These are phyloP conservation scores for Agonopterix alstromeriana DNA, from an alignment of 2,888 invertebrate genomes.

Conservation along the genomic window DNA sequence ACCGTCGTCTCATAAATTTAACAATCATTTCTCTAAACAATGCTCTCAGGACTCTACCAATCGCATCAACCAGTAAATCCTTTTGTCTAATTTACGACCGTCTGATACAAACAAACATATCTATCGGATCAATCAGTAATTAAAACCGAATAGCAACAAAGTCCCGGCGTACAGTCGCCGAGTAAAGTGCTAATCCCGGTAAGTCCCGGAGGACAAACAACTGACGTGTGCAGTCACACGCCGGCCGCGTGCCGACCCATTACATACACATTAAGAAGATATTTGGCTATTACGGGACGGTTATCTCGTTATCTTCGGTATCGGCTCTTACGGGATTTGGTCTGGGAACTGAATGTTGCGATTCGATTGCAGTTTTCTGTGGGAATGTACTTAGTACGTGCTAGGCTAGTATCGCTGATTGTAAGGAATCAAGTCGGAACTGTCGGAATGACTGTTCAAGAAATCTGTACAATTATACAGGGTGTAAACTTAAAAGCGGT, in stretches of 20 bases:
- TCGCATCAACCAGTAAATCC: conserved; percentile 29
- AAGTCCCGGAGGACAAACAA: conserved; percentile 49
- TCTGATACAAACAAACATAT: conserved; percentile 37
- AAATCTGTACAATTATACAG: no score
- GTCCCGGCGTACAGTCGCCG: conserved; percentile 30
- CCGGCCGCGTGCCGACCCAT: conserved; percentile 50
- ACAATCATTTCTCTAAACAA: no score
- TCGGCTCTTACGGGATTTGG: conserved; percentile 50
- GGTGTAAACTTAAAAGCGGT: no score
- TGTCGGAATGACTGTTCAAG: no score
- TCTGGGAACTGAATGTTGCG: background rate
- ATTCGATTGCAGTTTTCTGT: background rate
- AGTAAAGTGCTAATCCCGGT: conserved; percentile 68
- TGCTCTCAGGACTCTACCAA: conserved; percentile 4
- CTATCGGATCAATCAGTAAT: conserved; percentile 62
- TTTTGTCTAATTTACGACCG: conserved; percentile 58
- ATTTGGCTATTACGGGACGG: conserved; percentile 58
- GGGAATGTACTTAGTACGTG: background rate
- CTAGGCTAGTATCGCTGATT: no score
- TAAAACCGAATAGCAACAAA: conserved; percentile 41
- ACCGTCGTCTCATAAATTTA: no score
- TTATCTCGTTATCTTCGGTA: conserved; percentile 64
- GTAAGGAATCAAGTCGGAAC: no score
- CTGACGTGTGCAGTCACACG: conserved; percentile 37
- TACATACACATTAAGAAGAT: conserved; percentile 63